Base-by-base conservation (phyloP, 92 coral and sea anemone species). In the Zoanthus solanderi region DNA sequence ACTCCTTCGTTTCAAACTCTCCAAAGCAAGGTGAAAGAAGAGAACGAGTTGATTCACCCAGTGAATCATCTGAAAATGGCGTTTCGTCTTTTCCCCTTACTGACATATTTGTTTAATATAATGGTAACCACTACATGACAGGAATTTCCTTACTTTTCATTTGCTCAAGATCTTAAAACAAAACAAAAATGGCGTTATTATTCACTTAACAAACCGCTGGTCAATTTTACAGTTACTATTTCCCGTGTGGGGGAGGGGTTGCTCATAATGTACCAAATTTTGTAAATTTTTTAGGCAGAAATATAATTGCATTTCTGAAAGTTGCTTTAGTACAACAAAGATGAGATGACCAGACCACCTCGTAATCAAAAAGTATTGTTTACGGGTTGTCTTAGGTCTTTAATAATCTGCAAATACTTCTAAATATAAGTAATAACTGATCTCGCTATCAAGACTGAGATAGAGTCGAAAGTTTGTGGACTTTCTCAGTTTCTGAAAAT, bases 41-140 rank as follows among this genome's bases (percentile, higher is more conserved):
- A 14, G 99, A 97, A 17, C 98, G 92, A 48, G 99, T 97, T 48
- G 99, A 97, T 80, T 97, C 96, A 44, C 99, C 99, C 79, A 95
- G 89, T 4, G 98, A 95, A 71, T 95, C 98, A 68, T 92, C 92
- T 0, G 95, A 94, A 88, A 94, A 90, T 17, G 90, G 47, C 6
- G 75, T 71, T 52, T 71, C 90, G 17, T 81, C 17, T 66, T 61
- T 66, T 28, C 44, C 23, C 23, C 47, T 58, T 67, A 29, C 53
- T 23, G 85, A 81, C 85, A 81, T 81, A 46, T 6, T 34, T 63
- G 69, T 63, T 63, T 28, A 18, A 23, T n/a, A 5, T 17, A 63
- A 37, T 37, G 2, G 4, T 37, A 2, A 37, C 2, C 42, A 37
- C 2, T 17, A 63, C 9, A 23, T 6, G n/a, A 63, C 17, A 63